These are phyloP conservation scores for Cantharis rufa DNA, from an alignment of 2,888 invertebrate genomes.

Conservation along the genomic window DNA sequence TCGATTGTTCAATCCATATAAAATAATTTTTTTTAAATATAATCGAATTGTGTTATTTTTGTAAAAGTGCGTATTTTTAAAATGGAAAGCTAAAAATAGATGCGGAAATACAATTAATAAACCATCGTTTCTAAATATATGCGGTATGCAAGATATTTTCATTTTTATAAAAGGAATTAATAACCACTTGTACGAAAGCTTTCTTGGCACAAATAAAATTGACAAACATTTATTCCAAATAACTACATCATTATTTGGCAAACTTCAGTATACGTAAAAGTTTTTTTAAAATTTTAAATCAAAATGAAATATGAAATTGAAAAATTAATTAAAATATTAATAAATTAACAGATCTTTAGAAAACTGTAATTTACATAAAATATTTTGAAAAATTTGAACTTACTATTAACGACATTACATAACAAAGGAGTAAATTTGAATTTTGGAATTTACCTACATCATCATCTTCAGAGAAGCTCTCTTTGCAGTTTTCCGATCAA, in stretches of 20 bases:
- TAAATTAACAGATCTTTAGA: too few relatives aligned
- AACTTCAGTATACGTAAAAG: not conserved
- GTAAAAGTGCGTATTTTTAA: not conserved
- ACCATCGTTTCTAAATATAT: not conserved
- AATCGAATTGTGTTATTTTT: not conserved
- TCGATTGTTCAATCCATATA: not conserved
- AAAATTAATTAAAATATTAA: too few relatives aligned
- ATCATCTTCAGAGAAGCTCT: too few relatives aligned
- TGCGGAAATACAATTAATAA: not conserved
- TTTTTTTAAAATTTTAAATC: not conserved
- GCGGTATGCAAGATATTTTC: not conserved
- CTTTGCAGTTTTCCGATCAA: too few relatives aligned
- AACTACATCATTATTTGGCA: not conserved
- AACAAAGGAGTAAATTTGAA: too few relatives aligned
- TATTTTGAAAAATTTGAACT: too few relatives aligned
- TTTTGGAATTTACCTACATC: too few relatives aligned
- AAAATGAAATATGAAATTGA: too few relatives aligned
- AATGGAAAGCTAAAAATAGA: not conserved
- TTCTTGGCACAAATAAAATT: not conserved
- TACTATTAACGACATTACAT: too few relatives aligned
- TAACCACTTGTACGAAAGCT: not conserved
- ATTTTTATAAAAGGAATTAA: not conserved
- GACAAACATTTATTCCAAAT: not conserved
- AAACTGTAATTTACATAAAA: too few relatives aligned
- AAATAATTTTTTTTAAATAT: not conserved